Evolutionary conservation across 2,113 vertebrate species (phyloP).

Genomic region (Misgurnus mizolepis): DNA sequence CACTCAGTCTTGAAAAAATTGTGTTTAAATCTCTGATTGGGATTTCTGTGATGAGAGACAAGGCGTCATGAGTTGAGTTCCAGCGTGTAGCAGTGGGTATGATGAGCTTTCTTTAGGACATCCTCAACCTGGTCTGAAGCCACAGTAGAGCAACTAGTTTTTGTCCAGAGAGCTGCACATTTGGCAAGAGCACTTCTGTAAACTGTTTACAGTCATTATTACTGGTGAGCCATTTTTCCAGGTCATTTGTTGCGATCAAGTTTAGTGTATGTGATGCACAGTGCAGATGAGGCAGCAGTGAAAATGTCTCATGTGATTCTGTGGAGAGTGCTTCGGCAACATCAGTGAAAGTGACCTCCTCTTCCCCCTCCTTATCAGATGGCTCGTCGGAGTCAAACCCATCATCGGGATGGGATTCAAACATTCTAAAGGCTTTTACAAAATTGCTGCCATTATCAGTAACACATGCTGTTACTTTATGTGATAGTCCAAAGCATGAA

Average conservation of each 20-base stretch:
- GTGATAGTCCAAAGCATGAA: conserved; percentile 26
- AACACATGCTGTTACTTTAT: background rate
- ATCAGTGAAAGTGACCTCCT: background rate
- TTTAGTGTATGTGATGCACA: background rate
- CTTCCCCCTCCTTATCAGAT: background rate
- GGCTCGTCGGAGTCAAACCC: background rate
- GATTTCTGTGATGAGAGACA: too few species aligned
- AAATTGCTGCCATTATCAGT: conserved; percentile 1
- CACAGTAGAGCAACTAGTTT: too few species aligned
- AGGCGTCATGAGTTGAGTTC: background rate
- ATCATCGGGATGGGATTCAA: too few species aligned
- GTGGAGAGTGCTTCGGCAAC: background rate
- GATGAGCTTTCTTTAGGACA: too few species aligned
- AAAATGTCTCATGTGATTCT: conserved; percentile 26
- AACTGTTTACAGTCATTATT: too few species aligned
- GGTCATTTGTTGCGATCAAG: too few species aligned
- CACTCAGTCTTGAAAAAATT: background rate
- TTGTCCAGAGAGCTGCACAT: too few species aligned
- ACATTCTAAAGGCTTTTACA: conserved; percentile 5
- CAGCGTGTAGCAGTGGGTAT: background rate
- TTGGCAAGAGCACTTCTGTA: too few species aligned
- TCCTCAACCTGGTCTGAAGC: too few species aligned
- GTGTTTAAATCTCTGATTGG: conserved; percentile 16
- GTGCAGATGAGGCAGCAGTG: background rate
- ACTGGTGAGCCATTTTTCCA: too few species aligned